Evolutionary conservation across 1,140 invertebrate genomes (phyloP).

Genomic region (Cyclargus thomasi): DNA sequence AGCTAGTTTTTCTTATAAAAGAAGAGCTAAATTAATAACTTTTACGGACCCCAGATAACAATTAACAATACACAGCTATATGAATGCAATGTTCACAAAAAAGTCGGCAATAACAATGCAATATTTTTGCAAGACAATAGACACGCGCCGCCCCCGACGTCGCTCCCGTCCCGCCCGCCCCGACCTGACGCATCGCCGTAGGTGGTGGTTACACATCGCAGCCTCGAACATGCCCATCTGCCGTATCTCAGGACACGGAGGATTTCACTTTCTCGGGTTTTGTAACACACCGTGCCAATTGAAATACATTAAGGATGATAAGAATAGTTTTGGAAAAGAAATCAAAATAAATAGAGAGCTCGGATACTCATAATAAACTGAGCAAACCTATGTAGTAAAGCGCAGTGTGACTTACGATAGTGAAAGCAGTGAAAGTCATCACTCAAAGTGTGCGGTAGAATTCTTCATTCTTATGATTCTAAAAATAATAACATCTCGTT

Average conservation of each 20-base stretch:
- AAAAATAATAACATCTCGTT: constrained; percentile 29
- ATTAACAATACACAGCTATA: background rate
- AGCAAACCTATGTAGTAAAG: constrained; percentile 42
- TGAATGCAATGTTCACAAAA: background rate
- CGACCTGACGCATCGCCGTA: constrained; percentile 43
- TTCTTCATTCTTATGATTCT: constrained; percentile 40
- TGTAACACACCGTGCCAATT: constrained; percentile 49
- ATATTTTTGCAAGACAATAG: constrained; percentile 47
- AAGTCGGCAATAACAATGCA: constrained; percentile 25
- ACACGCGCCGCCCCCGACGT: constrained; percentile 44
- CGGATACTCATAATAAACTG: constrained; percentile 37
- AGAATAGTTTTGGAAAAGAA: constrained; percentile 54
- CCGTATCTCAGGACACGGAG: constrained; percentile 36
- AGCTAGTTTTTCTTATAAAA: too few species aligned
- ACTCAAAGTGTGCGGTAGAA: constrained; percentile 31
- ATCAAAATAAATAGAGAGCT: constrained; percentile 69
- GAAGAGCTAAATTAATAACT: background rate
- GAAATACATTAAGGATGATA: constrained; percentile 56
- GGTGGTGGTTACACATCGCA: constrained; percentile 63
- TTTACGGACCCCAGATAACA: background rate
- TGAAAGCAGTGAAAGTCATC: constrained; percentile 70
- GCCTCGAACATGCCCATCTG: constrained; percentile 48
- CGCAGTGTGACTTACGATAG: constrained; percentile 48
- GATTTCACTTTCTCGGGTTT: constrained; percentile 62
- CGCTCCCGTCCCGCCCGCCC: constrained; percentile 23